Conservation (phyloP, 2,888 invertebrate genomes). For the Nasonia oneida region DNA sequence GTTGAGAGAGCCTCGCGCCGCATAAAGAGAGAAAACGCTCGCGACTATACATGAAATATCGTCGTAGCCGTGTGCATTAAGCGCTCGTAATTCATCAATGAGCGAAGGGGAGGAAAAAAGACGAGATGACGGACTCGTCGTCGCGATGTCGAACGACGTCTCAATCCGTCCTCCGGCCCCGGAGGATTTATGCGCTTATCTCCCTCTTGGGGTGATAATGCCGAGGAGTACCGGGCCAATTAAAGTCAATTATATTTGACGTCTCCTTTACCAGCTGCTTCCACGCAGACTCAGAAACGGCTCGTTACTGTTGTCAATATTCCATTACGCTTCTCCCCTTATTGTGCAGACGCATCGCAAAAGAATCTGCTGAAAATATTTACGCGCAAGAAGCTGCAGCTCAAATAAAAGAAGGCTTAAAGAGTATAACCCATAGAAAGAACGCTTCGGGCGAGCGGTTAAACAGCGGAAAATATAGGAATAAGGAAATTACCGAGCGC, state of each 20-base stretch:
- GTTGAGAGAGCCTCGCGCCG: not conserved
- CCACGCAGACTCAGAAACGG: no score
- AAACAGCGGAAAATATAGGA: conserved; percentile 32
- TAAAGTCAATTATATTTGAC: not conserved
- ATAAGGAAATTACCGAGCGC: not conserved
- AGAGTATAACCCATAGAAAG: not conserved
- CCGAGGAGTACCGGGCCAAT: not conserved
- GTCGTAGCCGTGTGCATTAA: conserved; percentile 24
- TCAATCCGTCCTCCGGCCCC: not conserved
- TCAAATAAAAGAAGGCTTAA: no score
- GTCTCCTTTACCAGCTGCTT: not conserved
- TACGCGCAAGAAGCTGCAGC: no score
- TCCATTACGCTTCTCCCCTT: not conserved
- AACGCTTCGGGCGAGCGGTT: not conserved
- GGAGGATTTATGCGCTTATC: not conserved
- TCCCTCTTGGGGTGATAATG: not conserved
- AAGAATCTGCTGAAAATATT: not conserved
- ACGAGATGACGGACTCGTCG: not conserved
- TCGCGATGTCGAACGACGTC: not conserved
- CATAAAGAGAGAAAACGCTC: conserved; percentile 5
- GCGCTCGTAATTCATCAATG: conserved; percentile 41
- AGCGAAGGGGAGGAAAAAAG: not conserved
- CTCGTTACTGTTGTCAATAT: not conserved
- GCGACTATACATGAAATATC: conserved; percentile 46
- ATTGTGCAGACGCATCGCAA: not conserved